These are phyloP conservation scores for Dicrostonyx torquatus DNA, from an alignment of 2,797 vertebrate species.

Conservation along the genomic window DNA sequence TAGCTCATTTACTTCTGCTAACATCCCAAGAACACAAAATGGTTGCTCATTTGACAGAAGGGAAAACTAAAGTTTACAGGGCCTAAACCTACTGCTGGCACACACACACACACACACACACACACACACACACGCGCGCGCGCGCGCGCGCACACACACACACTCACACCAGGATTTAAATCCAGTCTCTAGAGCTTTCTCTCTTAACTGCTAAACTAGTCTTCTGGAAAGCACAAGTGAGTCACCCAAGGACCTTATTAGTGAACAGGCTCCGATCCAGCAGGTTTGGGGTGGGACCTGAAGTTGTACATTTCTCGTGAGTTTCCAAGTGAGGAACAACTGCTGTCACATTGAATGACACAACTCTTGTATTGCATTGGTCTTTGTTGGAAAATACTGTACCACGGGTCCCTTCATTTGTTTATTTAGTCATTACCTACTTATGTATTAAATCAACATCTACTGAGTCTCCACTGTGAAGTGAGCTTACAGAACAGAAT, in stretches of 20 bases:
- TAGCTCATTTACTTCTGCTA: not conserved
- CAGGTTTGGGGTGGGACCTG: not conserved
- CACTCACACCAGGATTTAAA: not conserved
- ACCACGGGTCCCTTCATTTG: not conserved
- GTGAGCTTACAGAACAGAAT: not conserved
- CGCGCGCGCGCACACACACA: not conserved
- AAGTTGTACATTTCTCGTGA: not conserved
- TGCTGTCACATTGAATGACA: too few relatives aligned
- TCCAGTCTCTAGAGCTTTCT: not conserved
- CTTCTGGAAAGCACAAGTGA: not conserved
- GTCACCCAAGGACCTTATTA: not conserved
- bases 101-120: not conserved
- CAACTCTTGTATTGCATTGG: rapidly evolving
- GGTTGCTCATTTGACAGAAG: not conserved
- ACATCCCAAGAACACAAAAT: not conserved
- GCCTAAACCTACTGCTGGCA: not conserved
- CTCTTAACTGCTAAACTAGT: not conserved
- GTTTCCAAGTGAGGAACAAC: not conserved
- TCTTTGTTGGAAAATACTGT: not conserved
- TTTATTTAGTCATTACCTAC: not conserved
- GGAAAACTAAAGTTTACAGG: not conserved
- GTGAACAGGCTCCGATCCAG: not conserved
- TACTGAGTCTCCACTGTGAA: not conserved
- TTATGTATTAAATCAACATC: not conserved
- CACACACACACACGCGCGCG: not conserved